Percentiles rank a stretch among this genome's conserved stretches.
phyloP scores from a whole-genome alignment of 1,140 invertebrate genomes.

The Wasmannia auropunctata region DNA sequence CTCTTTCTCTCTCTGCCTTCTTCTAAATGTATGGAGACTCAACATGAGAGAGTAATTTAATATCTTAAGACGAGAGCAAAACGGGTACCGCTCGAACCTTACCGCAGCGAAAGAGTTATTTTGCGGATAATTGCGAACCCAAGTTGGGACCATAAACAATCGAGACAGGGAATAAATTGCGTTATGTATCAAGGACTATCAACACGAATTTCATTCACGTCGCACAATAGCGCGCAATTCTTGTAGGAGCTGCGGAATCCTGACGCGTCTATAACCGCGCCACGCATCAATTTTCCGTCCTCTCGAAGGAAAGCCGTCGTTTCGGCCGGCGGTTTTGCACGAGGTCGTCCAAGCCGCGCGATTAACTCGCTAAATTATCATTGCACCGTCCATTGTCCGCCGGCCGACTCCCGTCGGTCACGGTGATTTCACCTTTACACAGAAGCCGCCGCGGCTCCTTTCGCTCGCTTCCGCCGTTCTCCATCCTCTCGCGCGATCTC shows the following conservation, averaged over 20 bases:
- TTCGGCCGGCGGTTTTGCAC: conserved; percentile 30
- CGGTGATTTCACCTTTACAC: conserved; percentile 59
- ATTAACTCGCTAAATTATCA: conserved; percentile 59
- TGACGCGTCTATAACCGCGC: neutral
- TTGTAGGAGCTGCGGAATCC: neutral
- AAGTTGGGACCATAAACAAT: conserved; percentile 29
- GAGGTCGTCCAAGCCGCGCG: conserved; percentile 36
- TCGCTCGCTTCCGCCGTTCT: conserved; percentile 58
- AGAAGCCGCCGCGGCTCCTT: conserved; percentile 45
- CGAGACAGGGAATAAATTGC: conserved; percentile 22
- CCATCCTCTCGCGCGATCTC: conserved; percentile 29
- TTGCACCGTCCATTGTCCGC: conserved; percentile 50
- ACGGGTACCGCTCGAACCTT: neutral
- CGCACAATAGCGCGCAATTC: neutral
- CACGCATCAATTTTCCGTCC: conserved; percentile 8
- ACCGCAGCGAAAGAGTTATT: conserved; percentile 36
- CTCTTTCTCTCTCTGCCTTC: neutral
- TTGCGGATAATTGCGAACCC: conserved; percentile 28
- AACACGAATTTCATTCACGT: conserved; percentile 32
- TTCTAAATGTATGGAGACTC: neutral
- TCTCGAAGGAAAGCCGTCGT: conserved; percentile 14
- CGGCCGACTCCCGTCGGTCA: conserved; percentile 34
- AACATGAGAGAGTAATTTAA: conserved; percentile 37
- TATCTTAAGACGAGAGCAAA: conserved; percentile 21
- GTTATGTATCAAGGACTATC: conserved; percentile 46